Base-by-base conservation (phyloP, 2,113 vertebrate genomes). In the Halichoerus grypus region DNA sequence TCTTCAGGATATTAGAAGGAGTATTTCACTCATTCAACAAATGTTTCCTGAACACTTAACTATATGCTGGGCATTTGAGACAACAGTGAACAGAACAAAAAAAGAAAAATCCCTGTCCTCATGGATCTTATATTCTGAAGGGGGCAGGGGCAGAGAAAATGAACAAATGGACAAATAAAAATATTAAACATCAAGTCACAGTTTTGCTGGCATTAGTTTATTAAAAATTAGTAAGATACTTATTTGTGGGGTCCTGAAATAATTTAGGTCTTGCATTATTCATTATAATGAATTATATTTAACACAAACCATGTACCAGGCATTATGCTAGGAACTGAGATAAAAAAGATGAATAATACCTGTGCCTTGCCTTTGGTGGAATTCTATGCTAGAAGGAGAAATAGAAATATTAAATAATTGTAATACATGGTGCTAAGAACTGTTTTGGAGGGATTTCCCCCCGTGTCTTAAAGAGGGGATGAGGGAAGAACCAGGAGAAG, bases 71-170 rank as follows among this genome's bases (percentile, higher is more conserved):
- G 39, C 49, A 85, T 69, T 85, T 89, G 55, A 42, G 9, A 31
- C 65, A 93, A 9, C 24, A 65, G 36, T 13, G 1, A 74, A 80
- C 4, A 42, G 67, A 90, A 63, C 18, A 63, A 33, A 31, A 65
- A 36, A 53, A 72, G 22, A 77, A 67, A 67, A 63, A 7, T 26
- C 33, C 33, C 42, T 8, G n/a, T 55, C 71, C 14, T 42, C 21
- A 1, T 36, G 10, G 33, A 28, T 7, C 7, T 94, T 84, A 7
- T 42, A 3, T 83, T 55, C n/a, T 91, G n/a, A 24, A 19, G 4
- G n/a, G 22, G 1, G 18, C 7, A 24, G 21, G 18, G 0, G 12
- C 1, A 28, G 14, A n/a, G 26, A 42, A 5, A 74, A 33, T 55
- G 15, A 83, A 63, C 24, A 57, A 61, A 57, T 33, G 5, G 21